These are phyloP conservation scores for Drosophila punjabiensis DNA, from an alignment of 1,140 invertebrate species.

Conservation along the genomic window DNA sequence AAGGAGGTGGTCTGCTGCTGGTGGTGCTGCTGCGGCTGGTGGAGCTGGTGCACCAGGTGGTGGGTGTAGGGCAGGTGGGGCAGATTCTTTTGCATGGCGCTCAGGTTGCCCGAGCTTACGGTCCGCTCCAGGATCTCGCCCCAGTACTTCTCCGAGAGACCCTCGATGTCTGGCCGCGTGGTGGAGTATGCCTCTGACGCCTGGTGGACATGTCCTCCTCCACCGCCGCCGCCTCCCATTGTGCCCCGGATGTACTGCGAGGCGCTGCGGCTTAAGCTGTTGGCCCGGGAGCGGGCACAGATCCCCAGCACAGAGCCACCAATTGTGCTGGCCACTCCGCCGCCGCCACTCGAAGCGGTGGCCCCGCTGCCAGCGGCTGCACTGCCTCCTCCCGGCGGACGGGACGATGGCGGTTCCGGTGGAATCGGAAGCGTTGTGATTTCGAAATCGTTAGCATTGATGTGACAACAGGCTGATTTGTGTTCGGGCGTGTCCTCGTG, in stretches of 20 bases:
- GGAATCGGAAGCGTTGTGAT: constrained; percentile 80
- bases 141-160: constrained; percentile 91
- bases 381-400: constrained; percentile 62
- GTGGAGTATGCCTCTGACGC: constrained; percentile 54
- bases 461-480: constrained; percentile 85
- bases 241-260: constrained; percentile 76
- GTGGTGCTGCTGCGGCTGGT: constrained; percentile 48
- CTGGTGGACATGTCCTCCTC: constrained; percentile 51
- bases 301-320: constrained; percentile 80
- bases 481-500: constrained; percentile 81
- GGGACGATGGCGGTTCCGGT: constrained; percentile 77
- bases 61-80: constrained; percentile 71
- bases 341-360: constrained; percentile 23
- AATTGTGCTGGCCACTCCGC: constrained; percentile 65
- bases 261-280: constrained; percentile 79
- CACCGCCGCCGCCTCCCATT: constrained; percentile 23
- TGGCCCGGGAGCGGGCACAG: constrained; percentile 74
- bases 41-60: constrained; percentile 59
- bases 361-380: constrained; percentile 42
- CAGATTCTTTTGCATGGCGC: constrained; percentile 87
- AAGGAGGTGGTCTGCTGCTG: constrained; percentile 81
- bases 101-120: constrained; percentile 89
- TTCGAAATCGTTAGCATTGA: constrained; percentile 85
- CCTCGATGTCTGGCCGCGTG: constrained; percentile 88
- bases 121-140: constrained; percentile 91